Evolutionary conservation across 1,140 invertebrate species (phyloP), one percentile per base, ranked within the genome.

Genomic region (Psix sp.): DNA sequence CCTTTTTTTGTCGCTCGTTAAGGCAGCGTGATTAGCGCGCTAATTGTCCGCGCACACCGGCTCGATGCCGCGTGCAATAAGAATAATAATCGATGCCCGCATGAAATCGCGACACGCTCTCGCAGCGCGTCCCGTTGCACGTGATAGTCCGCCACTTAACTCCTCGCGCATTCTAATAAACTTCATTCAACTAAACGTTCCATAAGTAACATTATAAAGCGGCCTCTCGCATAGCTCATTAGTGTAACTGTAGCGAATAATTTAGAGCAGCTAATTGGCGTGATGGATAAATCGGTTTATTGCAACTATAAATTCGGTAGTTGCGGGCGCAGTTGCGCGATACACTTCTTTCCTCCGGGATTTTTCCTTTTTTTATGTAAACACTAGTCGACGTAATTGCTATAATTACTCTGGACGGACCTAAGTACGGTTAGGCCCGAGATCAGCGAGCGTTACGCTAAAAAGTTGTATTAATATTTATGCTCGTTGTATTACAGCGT

Each of bases 401-500:
- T 29, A 35, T 40, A 70, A 70, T 70, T 60, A 54, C 29, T 13
- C 14, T 16, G 14, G 17, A n/a, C 33, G 18, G 18, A 48, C 26
- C 43, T 56, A 18, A 14, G 18, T 38, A 48, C 17, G 39, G 29
- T 46, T 56, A 15, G 13, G 13, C 33, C 46, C 17, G 43, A 62
- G 52, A 42, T 39, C 9, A 52, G 52, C 29, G 42, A 33, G 45
- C 36, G 21, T 54, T 63, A 63, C 52, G 51, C 51, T 72, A 57
- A 63, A 59, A 63, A 57, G 31, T 62, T 70, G 36, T 72, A 72
- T 72, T 72, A 72, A 63, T 62, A 71, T 71, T 71, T 63, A 71
- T 63, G 67, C 38, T 71, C 38, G 56, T 62, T 33, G 51, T 42
- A 72, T 72, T 63, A 72, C 26, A 51, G 67, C 59, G 43, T 56